Conservation (phyloP, 2,797 vertebrate species). For the Coilia nasus region DNA sequence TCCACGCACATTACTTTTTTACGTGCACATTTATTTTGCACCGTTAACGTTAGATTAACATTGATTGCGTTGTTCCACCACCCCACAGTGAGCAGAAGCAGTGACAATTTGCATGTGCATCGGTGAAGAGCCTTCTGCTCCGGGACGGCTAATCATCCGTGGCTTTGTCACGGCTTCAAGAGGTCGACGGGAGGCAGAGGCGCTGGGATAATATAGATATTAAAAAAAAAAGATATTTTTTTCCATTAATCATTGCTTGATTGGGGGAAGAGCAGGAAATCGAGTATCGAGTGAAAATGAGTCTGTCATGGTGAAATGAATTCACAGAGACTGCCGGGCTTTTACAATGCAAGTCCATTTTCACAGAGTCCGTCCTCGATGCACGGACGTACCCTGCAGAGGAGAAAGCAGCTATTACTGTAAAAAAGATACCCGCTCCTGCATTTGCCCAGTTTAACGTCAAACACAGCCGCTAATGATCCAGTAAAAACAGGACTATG, state of each 20-base stretch:
- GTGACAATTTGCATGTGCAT: neutral
- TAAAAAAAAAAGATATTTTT: neutral
- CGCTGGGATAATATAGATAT: neutral
- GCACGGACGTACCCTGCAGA: neutral
- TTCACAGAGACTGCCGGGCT: neutral
- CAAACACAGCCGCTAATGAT: neutral
- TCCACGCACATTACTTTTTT: neutral
- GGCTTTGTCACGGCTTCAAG: slow-evolving; percentile 6
- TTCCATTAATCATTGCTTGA: slow-evolving; percentile 4
- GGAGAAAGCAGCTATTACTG: neutral
- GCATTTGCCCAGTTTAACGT: neutral
- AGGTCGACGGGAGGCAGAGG: neutral
- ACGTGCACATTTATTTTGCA: slow-evolving; percentile 3
- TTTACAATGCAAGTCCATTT: neutral
- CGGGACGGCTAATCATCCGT: slow-evolving; percentile 3
- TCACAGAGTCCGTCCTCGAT: neutral
- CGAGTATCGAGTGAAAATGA: neutral
- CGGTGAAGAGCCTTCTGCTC: neutral
- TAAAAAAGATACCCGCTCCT: neutral
- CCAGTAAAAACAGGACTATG: neutral
- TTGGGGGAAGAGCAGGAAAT: neutral
- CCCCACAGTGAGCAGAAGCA: neutral
- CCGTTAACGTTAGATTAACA: slow-evolving; percentile 1
- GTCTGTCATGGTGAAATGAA: neutral
- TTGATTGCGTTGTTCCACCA: slow-evolving; percentile 11